Evolutionary conservation across 2,797 vertebrate species (phyloP), one percentile per base, ranked within the genome.

Genomic region (Gallinago stenura): DNA sequence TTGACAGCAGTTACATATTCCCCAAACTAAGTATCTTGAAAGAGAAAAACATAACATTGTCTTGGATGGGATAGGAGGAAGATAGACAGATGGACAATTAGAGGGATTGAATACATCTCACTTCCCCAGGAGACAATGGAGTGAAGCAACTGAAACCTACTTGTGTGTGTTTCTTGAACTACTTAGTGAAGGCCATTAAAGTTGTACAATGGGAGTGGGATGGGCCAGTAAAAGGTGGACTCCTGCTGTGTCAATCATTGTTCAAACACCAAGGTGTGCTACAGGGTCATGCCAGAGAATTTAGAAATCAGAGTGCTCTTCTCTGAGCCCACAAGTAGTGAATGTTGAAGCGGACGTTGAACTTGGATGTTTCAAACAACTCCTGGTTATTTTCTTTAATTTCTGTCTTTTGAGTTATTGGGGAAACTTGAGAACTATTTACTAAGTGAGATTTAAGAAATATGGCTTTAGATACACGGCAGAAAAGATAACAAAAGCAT

Each of bases 161-260:
- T 2, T 75, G 5, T 7, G 4, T 14, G 2, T 24, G 18, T n/a
- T 92, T 51, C 43, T 85, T 43, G 54, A 72, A 39, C 4, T 35
- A 6, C 18, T 26, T 68, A 25, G 18, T 50, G 35, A 30, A 83
- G 17, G 10, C 16, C 8, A 4, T n/a, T 58, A 7, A 48, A 69
- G 8, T 14, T 3, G 1, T 13, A 4, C 5, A 10, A 41, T 41
- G 19, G 22, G 33, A 37, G 2, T 53, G 17, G 35, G 61, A 35
- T 35, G 13, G 7, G 12, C 5, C 46, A 46, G 11, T 21, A 31
- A 81, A 71, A 15, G 2, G 5, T 68, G 35, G 25, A 13, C 21
- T 46, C 7, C 6, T 1, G 0, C 28, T 31, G 4, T 26, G 13
- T 18, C 22, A 75, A 39, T 53, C 8, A 17, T 28, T 39, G 5